phyloP scores from a whole-genome alignment of 2,113 vertebrate genomes.

The Labeo rohita region DNA sequence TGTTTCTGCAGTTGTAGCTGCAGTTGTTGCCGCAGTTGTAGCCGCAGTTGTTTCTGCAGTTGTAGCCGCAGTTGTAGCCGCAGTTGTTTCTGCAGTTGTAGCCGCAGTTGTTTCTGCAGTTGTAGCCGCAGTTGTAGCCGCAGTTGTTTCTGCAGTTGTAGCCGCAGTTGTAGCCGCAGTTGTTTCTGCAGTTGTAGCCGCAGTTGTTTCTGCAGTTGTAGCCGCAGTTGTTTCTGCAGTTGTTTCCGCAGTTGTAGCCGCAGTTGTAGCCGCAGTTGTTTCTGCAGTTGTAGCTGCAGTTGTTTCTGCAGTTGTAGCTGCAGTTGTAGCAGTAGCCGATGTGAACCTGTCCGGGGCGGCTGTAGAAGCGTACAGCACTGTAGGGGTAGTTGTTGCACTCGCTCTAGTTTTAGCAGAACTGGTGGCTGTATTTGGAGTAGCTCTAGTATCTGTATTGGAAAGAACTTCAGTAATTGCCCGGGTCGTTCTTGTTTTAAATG shows the following conservation, averaged over 20 bases:
- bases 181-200: no score
- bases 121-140: no score
- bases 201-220: background rate
- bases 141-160: no score
- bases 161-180: no score
- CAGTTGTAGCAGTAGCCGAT: background rate
- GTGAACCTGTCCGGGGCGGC: background rate
- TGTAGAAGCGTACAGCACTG: constrained; percentile 2
- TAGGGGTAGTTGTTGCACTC: background rate
- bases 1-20: no score
- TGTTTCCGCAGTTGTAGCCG: no score
- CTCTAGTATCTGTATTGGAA: background rate
- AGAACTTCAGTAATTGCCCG: background rate
- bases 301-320: background rate
- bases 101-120: background rate
- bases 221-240: background rate
- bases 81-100: no score
- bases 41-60: no score
- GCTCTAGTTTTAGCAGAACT: background rate
- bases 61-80: no score
- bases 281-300: background rate
- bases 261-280: no score
- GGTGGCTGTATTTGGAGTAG: background rate
- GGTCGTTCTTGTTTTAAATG: background rate
- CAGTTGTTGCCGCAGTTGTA: no score